These are phyloP conservation scores for Sinella curviseta DNA, from an alignment of 1,140 invertebrate genomes.

Conservation along the genomic window DNA sequence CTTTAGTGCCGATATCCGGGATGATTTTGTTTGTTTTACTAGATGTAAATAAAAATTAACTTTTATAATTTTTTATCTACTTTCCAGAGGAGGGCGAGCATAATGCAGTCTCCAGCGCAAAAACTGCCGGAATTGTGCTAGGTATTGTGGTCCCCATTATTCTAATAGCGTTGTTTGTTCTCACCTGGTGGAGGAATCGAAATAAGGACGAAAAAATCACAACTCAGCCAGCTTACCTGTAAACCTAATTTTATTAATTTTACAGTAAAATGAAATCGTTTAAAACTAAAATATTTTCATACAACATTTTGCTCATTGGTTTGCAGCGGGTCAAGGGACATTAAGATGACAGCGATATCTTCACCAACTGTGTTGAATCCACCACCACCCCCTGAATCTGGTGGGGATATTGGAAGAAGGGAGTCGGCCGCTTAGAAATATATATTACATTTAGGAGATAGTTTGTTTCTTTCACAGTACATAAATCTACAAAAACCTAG, in stretches of 20 bases:
- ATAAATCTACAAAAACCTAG: too few relatives aligned
- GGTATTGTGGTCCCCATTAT: constrained; percentile 43
- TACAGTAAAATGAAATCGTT: neutral
- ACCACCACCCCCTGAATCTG: neutral
- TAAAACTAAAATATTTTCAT: neutral
- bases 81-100: constrained; percentile 48
- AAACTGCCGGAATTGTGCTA: constrained; percentile 45
- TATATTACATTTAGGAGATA: too few relatives aligned
- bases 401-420: neutral
- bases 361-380: too few relatives aligned
- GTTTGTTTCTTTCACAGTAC: too few relatives aligned
- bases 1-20: too few relatives aligned
- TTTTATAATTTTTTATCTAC: neutral
- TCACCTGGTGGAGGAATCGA: constrained; percentile 7
- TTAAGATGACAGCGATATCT: neutral
- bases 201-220: constrained; percentile 30
- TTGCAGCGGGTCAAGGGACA: neutral
- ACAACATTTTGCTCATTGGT: neutral
- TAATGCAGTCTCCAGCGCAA: constrained; percentile 39
- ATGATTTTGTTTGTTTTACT: too few relatives aligned
- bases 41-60: too few relatives aligned
- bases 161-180: constrained; percentile 36
- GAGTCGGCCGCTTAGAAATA: neutral
- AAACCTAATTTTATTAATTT: neutral
- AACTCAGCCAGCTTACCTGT: neutral